A percentile compares a stretch with the other conserved stretches of the same genome.
These are phyloP conservation scores for Alectoris magna DNA, from an alignment of 2,797 vertebrate species.

Conservation along the genomic window DNA sequence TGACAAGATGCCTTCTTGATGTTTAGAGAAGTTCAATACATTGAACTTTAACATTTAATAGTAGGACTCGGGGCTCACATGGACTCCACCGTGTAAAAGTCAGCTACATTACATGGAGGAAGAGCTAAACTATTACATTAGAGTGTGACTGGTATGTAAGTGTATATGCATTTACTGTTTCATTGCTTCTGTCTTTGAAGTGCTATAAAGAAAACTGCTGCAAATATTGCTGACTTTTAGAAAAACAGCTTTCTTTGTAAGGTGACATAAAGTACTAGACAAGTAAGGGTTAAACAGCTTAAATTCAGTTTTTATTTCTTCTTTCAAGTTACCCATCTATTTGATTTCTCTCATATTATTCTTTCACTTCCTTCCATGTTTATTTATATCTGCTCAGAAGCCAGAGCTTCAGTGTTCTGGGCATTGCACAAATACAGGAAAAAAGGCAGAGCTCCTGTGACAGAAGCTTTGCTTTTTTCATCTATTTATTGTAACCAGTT, in stretches of 20 bases:
- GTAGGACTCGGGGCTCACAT: fast-evolving
- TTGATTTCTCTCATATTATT: conserved; percentile 21
- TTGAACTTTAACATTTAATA: neutral
- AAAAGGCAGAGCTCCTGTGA: conserved; percentile 31
- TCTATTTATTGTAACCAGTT: conserved; percentile 5
- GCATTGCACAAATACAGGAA: conserved; percentile 26
- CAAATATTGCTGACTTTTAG: neutral
- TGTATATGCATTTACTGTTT: neutral
- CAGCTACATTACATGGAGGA: fast-evolving
- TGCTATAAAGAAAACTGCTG: neutral
- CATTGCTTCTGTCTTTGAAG: neutral
- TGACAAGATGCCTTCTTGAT: neutral
- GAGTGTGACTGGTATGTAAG: neutral
- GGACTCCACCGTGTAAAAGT: neutral
- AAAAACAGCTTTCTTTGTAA: neutral
- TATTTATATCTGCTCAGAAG: conserved; percentile 53
- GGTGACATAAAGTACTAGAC: neutral
- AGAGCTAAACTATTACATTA: neutral
- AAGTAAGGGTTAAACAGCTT: conserved; percentile 25
- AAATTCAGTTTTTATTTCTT: neutral
- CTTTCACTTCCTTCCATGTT: conserved; percentile 41
- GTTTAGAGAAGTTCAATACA: neutral
- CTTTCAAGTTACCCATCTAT: conserved; percentile 14
- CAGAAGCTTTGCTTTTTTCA: conserved; percentile 24
- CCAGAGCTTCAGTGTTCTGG: conserved; percentile 28